A percentile compares a stretch with the other conserved stretches of the same genome.
Conservation (phyloP, 2,888 invertebrate species). For the Machimus rusticus region DNA sequence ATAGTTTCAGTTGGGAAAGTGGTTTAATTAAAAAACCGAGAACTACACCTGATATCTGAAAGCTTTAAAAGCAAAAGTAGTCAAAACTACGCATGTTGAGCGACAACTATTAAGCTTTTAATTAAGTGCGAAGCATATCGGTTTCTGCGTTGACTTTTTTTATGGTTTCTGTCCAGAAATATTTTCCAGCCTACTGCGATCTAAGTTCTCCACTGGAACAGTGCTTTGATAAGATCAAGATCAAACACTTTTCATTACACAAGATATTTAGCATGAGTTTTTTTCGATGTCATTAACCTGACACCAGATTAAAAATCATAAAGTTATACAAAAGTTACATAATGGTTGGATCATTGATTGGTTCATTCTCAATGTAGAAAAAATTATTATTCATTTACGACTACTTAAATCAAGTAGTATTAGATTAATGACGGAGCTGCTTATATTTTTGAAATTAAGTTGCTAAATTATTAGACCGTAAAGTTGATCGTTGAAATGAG, state of each 20-base stretch:
- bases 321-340: too few relatives aligned
- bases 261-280: background rate
- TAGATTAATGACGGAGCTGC: background rate
- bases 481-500: too few relatives aligned
- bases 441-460: background rate
- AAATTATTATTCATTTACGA: background rate
- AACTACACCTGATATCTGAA: background rate
- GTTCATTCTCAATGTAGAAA: background rate
- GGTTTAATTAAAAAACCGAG: background rate
- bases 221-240: background rate
- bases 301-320: background rate
- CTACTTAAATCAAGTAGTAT: background rate
- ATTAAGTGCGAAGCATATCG: background rate
- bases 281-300: background rate
- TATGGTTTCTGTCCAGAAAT: background rate
- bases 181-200: background rate
- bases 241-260: background rate
- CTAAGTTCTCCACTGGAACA: background rate
- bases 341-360: too few relatives aligned
- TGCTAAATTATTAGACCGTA: too few relatives aligned
- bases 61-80: background rate
- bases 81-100: background rate
- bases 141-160: background rate
- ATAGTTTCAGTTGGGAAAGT: background rate
- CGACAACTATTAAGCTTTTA: background rate